phyloP scores from a whole-genome alignment of 2,113 vertebrate species.

The Corythoichthys haematopterus region DNA sequence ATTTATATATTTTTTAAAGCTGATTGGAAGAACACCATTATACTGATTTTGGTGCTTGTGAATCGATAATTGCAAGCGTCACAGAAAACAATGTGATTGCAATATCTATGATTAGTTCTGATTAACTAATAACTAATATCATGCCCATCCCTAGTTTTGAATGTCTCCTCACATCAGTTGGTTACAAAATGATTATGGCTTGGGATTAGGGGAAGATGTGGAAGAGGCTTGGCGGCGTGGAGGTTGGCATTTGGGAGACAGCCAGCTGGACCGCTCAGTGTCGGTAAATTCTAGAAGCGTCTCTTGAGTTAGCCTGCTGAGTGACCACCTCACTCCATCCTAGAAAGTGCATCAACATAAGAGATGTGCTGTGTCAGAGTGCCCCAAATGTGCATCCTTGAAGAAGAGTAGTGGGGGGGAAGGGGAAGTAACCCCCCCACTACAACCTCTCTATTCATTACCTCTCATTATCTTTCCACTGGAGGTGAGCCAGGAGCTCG shows the following conservation, averaged over 20 bases:
- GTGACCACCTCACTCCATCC: slow-evolving; percentile 43
- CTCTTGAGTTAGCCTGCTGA: slow-evolving; percentile 58
- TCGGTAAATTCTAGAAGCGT: slow-evolving; percentile 63
- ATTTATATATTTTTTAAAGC: no score
- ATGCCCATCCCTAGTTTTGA: not conserved
- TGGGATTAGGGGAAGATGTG: slow-evolving; percentile 27
- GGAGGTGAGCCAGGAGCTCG: slow-evolving; percentile 47
- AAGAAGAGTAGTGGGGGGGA: slow-evolving; percentile 16
- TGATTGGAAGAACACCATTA: no score
- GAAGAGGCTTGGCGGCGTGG: slow-evolving; percentile 40
- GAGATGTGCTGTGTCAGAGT: slow-evolving; percentile 56
- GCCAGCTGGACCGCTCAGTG: slow-evolving; percentile 51
- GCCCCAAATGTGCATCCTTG: slow-evolving; percentile 54
- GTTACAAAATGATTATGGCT: slow-evolving; percentile 43
- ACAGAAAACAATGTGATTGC: not conserved
- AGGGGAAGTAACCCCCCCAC: not conserved
- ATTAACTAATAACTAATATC: not conserved
- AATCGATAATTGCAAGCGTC: not conserved
- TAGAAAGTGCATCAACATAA: slow-evolving; percentile 26
- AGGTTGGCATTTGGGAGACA: slow-evolving; percentile 52
- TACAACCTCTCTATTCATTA: slow-evolving; percentile 57
- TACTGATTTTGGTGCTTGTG: not conserved
- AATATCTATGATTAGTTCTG: not conserved
- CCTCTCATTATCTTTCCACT: slow-evolving; percentile 64
- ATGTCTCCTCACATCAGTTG: not conserved